phyloP scores from a whole-genome alignment of 37 sponge, comb jelly and placozoan genomes.

The Spongilla lacustris region DNA sequence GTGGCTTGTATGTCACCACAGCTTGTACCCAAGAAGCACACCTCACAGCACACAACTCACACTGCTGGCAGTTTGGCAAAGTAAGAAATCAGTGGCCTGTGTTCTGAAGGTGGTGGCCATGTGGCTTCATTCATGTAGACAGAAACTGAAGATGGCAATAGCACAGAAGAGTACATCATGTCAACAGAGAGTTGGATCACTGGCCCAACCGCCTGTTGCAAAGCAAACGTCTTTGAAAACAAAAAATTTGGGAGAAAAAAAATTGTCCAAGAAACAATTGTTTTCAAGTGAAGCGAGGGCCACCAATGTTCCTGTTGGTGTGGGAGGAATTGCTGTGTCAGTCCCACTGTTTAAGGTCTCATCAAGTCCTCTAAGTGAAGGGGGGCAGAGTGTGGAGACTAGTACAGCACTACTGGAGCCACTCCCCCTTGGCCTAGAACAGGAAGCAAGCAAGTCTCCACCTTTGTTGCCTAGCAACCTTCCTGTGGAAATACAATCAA shows the following conservation, averaged over 20 bases:
- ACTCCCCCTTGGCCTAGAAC: neutral
- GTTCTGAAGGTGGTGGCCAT: neutral
- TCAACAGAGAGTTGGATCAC: neutral
- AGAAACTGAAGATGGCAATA: conserved; percentile 69
- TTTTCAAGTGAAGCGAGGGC: neutral
- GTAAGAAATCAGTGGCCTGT: conserved; percentile 17
- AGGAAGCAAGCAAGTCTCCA: conserved; percentile 27
- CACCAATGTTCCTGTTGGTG: neutral
- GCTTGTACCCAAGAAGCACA: conserved; percentile 32
- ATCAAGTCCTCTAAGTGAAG: neutral
- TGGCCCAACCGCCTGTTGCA: neutral
- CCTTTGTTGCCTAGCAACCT: conserved; percentile 47
- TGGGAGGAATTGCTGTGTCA: neutral
- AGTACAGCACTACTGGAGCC: neutral
- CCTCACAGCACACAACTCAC: conserved; percentile 32
- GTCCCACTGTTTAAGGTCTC: neutral
- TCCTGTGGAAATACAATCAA: conserved; percentile 3
- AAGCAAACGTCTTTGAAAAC: neutral
- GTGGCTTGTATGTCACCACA: neutral
- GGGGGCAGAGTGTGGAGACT: neutral
- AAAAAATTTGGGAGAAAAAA: neutral
- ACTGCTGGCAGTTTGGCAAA: conserved; percentile 44
- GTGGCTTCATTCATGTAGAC: conserved; percentile 15
- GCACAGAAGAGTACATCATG: neutral
- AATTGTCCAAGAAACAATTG: neutral